Evolutionary conservation across 2,888 invertebrate genomes (phyloP).

Genomic region (Marasmarcha lunaedactyla): DNA sequence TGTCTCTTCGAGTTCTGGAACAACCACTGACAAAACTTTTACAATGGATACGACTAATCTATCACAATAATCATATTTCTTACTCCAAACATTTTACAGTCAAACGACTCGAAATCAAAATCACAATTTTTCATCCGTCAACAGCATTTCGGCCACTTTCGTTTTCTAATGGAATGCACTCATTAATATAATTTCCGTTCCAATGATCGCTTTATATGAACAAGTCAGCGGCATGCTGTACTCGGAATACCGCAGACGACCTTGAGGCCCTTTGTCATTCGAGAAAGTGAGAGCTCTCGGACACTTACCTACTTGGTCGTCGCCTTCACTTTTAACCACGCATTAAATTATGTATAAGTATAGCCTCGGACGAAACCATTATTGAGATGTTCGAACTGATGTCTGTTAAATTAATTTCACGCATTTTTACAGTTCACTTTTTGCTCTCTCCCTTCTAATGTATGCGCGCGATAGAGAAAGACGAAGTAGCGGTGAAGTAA

Average conservation of each 20-base stretch:
- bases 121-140: no score
- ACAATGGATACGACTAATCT: no score
- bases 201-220: neutral
- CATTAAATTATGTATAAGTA: conserved; percentile 24
- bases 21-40: no score
- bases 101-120: conserved; percentile 7
- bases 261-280: conserved; percentile 43
- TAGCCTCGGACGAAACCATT: conserved; percentile 20
- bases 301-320: conserved; percentile 19
- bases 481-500: conserved; percentile 4
- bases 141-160: no score
- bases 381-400: conserved; percentile 25
- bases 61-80: no score
- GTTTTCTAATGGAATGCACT: no score
- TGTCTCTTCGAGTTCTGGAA: no score
- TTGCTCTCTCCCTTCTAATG: conserved; percentile 1
- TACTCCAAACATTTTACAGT: no score
- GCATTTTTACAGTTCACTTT: conserved; percentile 11
- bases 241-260: conserved; percentile 24
- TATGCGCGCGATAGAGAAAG: conserved; percentile 4
- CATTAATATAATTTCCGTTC: neutral
- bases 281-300: conserved; percentile 47
- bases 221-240: neutral
- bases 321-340: conserved; percentile 32
- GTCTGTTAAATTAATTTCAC: conserved; percentile 25